These are phyloP conservation scores for Formica selysi DNA, from an alignment of 1,140 invertebrate genomes.

Conservation along the genomic window DNA sequence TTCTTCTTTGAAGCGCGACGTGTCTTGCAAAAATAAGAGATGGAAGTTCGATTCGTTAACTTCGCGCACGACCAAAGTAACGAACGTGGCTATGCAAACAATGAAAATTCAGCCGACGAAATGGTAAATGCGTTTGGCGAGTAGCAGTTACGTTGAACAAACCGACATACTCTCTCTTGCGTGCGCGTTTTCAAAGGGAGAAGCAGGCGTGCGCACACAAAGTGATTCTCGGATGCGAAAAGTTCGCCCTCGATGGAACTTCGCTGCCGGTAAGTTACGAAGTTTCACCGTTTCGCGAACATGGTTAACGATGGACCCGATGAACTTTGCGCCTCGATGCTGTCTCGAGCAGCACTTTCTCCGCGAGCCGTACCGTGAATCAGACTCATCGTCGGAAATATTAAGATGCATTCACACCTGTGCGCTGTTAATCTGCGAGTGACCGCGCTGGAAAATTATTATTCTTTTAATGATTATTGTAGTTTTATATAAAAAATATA, in stretches of 20 bases:
- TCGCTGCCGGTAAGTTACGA: constrained; percentile 52
- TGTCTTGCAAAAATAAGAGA: constrained; percentile 25
- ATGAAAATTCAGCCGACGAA: constrained; percentile 49
- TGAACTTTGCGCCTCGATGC: constrained; percentile 46
- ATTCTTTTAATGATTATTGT: background rate
- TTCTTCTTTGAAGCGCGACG: constrained; percentile 26
- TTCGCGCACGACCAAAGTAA: constrained; percentile 20
- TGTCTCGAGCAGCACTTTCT: constrained; percentile 54
- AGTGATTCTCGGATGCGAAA: constrained; percentile 64
- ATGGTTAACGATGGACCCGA: constrained; percentile 62
- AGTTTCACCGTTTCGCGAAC: constrained; percentile 51
- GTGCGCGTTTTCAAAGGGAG: constrained; percentile 24
- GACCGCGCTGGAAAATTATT: background rate
- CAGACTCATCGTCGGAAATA: background rate
- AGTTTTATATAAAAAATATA: background rate
- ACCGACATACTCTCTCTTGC: background rate
- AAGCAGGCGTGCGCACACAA: constrained; percentile 26
- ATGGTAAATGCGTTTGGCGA: constrained; percentile 25
- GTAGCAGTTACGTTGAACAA: constrained; percentile 33
- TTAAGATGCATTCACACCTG: constrained; percentile 52
- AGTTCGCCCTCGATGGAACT: constrained; percentile 55
- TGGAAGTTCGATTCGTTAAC: constrained; percentile 58
- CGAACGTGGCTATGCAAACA: constrained; percentile 52
- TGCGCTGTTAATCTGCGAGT: background rate
- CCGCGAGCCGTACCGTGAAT: constrained; percentile 10